A percentile compares a stretch with the other conserved stretches of the same genome.
Conservation (phyloP, 64 coral and sea anemone species). For the Acropora yongei region DNA sequence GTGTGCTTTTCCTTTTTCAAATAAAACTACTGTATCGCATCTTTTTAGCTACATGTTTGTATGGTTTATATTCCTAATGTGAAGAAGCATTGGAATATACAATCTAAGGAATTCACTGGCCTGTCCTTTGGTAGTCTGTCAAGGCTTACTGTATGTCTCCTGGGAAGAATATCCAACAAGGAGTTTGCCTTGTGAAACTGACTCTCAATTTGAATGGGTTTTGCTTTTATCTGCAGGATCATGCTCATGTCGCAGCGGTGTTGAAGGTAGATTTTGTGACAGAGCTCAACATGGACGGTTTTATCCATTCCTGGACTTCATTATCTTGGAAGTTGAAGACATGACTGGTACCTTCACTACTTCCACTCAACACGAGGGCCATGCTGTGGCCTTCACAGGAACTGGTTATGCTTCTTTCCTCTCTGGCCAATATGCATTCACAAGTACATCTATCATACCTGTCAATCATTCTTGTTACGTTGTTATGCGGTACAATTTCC, state of each 20-base stretch:
- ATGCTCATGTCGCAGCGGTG: conserved; percentile 64
- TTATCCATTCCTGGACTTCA: conserved; percentile 77
- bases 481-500: conserved; percentile 64
- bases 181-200: background rate
- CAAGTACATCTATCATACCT: conserved; percentile 15
- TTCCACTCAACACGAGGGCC: conserved; percentile 14
- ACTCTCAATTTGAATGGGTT: background rate
- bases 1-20: too few relatives aligned
- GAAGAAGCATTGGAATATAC: too few relatives aligned
- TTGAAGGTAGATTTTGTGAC: conserved; percentile 61
- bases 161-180: too few relatives aligned
- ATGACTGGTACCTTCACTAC: conserved; percentile 29
- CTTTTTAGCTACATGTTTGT: too few relatives aligned
- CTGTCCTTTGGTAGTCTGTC: too few relatives aligned
- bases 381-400: conserved; percentile 48
- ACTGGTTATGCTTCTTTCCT: conserved; percentile 52
- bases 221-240: conserved; percentile 39
- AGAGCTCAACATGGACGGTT: conserved; percentile 48
- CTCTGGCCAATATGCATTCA: conserved; percentile 28
- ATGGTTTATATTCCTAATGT: too few relatives aligned
- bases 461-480: conserved; percentile 41
- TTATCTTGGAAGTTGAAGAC: conserved; percentile 81
- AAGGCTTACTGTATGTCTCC: too few relatives aligned
- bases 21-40: too few relatives aligned
- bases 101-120: too few relatives aligned